Base-by-base conservation (phyloP, 2,113 vertebrate species). In the Hyperopisus bebe region DNA sequence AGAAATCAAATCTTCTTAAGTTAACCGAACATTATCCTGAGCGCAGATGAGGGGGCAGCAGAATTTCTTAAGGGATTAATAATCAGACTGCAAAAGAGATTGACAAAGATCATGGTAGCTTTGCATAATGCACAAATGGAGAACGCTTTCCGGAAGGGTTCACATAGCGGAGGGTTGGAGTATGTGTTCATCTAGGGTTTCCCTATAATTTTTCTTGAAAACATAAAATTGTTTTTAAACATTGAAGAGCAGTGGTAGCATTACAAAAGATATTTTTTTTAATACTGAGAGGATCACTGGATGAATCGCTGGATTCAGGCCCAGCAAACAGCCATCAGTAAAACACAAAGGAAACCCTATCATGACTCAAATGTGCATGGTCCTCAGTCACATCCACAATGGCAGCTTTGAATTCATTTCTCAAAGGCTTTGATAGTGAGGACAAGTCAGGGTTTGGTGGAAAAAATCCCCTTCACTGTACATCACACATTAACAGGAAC, bases 401-500 rank as follows among this genome's bases (percentile, higher is more conserved):
- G 2, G 24, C 55, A 62, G 55, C 24, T 62, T n/a, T n/a, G 24
- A 21, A 55, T 27, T 27, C 0, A 27, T 66, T 62, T 62, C 24
- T 62, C 0, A 62, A 24, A 62, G 10, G 24, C 58, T n/a, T 62
- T n/a, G 55, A 62, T 62, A 2, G 55, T 62, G 24, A 66, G 10
- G 58, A 74, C n/a, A 77, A 77, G 74, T 80, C 35, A 39, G 35
- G 74, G 31, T 42, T 80, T 80, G 31, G 39, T 21, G 74, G 74
- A 35, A 42, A 80, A 10, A 19, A 47, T 42, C 8, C 47, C 6
- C 62, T 62, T 21, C 11, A 80, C 19, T 66, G 42, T 21, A 48
- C 46, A 50, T 50, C 62, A 88, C 88, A 88, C 62, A 82, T 89
- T 35, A 82, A 19, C 58, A 35, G 27, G 44, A 85, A 50, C 47